Conservation (phyloP, 2,888 invertebrate genomes). For the Heliconius aoede region DNA sequence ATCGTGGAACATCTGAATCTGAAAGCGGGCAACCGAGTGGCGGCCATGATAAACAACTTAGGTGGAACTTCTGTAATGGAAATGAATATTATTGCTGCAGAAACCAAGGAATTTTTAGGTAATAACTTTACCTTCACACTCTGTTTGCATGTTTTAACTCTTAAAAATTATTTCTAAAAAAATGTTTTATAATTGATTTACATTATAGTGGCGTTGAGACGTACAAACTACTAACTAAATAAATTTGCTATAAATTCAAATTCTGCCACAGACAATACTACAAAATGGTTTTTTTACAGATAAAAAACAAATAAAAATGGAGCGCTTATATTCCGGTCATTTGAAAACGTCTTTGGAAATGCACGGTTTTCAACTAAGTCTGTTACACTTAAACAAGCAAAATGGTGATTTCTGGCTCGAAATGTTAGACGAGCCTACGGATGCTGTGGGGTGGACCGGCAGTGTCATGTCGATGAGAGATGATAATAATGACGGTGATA, state of each 20-base stretch:
- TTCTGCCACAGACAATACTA: background rate
- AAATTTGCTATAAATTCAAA: no score
- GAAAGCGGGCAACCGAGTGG: conserved; percentile 75
- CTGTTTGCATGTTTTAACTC: background rate
- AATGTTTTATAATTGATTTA: background rate
- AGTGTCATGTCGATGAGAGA: conserved; percentile 58
- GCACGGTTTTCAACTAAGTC: conserved; percentile 89
- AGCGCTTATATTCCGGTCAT: conserved; percentile 82
- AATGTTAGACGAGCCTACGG: conserved; percentile 83
- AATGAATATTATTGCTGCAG: conserved; percentile 87
- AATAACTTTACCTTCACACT: background rate
- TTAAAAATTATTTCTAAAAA: background rate
- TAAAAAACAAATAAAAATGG: conserved; percentile 70
- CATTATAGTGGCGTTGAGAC: background rate
- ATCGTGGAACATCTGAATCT: conserved; percentile 62
- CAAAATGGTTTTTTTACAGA: conserved; percentile 56
- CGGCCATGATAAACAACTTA: conserved; percentile 90
- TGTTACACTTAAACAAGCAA: conserved; percentile 82
- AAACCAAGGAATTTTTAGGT: conserved; percentile 86
- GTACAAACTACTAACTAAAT: no score
- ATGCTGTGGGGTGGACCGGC: conserved; percentile 84
- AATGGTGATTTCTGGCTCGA: conserved; percentile 76
- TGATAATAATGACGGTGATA: conserved; percentile 44
- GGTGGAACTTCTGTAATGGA: conserved; percentile 90
- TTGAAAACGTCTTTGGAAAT: conserved; percentile 91